Evolutionary conservation across 2,113 vertebrate species (phyloP).

Genomic region (Corythoichthys haematopterus): DNA sequence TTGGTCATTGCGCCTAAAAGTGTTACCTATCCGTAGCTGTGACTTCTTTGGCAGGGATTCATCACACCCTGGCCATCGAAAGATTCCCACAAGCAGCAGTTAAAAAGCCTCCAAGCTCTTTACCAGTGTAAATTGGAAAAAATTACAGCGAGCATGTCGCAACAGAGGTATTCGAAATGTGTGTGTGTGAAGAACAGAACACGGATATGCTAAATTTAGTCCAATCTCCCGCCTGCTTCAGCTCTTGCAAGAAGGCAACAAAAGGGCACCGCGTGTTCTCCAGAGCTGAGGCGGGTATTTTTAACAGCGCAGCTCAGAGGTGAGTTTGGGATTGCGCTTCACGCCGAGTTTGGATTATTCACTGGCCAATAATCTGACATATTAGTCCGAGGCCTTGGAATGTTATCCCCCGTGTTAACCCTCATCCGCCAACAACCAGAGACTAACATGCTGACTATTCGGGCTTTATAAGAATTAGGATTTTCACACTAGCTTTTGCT

Average conservation of each 20-base stretch:
- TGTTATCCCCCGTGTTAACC: slow-evolving; percentile 56
- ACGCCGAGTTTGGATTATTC: slow-evolving; percentile 63
- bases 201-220: slow-evolving; percentile 27
- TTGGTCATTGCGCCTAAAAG: neutral
- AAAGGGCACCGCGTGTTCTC: slow-evolving; percentile 12
- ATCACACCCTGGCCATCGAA: neutral
- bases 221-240: slow-evolving; percentile 14
- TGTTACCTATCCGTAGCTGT: neutral
- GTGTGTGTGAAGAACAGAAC: slow-evolving; percentile 7
- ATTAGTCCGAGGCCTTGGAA: slow-evolving; percentile 50
- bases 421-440: slow-evolving; percentile 50
- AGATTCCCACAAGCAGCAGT: neutral
- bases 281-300: slow-evolving; percentile 40
- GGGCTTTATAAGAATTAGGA: slow-evolving; percentile 28
- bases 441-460: slow-evolving; percentile 37
- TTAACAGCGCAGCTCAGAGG: slow-evolving; percentile 41
- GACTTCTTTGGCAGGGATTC: neutral
- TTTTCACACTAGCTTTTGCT: slow-evolving; percentile 23
- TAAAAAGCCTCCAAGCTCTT: neutral
- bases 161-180: neutral
- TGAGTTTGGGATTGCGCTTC: slow-evolving; percentile 52
- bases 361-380: slow-evolving; percentile 54
- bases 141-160: neutral
- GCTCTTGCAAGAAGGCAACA: slow-evolving; percentile 19
- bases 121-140: neutral